phyloP scores from a whole-genome alignment of 1,140 invertebrate species.

The Argopecten irradians region DNA sequence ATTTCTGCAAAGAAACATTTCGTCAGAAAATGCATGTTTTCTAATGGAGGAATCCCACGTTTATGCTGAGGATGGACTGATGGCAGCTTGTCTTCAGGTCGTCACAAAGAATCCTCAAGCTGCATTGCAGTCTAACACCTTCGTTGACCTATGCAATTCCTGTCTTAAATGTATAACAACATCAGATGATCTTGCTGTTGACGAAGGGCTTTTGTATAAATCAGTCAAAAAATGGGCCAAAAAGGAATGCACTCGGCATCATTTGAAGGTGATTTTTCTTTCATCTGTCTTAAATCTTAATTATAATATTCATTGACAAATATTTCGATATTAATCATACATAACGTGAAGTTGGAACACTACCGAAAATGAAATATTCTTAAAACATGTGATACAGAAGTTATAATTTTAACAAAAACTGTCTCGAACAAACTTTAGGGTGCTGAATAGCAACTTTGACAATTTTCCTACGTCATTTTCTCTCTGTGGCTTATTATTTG shows the following conservation, averaged over 20 bases:
- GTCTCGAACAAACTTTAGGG: no score
- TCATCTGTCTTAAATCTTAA: no score
- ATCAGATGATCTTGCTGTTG: not conserved
- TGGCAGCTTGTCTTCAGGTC: not conserved
- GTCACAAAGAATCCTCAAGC: not conserved
- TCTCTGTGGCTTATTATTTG: no score
- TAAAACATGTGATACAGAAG: no score
- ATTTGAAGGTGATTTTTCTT: not conserved
- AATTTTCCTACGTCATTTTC: no score
- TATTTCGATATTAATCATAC: no score
- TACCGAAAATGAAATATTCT: no score
- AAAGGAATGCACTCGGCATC: not conserved
- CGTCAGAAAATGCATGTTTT: not conserved
- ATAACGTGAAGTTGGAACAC: no score
- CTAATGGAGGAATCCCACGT: not conserved
- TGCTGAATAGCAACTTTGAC: no score
- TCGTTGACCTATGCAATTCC: not conserved
- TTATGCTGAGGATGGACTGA: not conserved
- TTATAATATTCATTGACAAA: no score
- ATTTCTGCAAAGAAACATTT: not conserved
- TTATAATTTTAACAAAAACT: no score
- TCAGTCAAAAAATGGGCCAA: not conserved
- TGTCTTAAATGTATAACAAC: not conserved
- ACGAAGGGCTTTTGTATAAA: not conserved
- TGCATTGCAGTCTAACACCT: not conserved